Conservation (phyloP, 1,140 invertebrate species). For the Temnothorax curvispinosus region DNA sequence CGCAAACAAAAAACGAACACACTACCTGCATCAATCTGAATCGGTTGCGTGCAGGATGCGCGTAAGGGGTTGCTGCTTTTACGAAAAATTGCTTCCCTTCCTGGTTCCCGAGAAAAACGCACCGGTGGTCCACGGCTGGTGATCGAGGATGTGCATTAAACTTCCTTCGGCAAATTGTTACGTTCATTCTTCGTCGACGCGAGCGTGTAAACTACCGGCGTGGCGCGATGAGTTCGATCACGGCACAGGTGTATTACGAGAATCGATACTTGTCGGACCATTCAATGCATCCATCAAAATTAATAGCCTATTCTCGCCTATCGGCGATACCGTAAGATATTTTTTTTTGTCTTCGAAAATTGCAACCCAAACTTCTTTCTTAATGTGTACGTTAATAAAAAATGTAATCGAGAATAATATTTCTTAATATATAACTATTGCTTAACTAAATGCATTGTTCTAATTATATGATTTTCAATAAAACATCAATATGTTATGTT, state of each 20-base stretch:
- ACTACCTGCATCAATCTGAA: conserved; percentile 48
- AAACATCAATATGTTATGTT: neutral
- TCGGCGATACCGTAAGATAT: conserved; percentile 13
- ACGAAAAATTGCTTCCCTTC: conserved; percentile 56
- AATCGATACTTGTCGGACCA: conserved; percentile 59
- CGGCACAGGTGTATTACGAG: conserved; percentile 64
- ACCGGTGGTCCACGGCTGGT: conserved; percentile 19
- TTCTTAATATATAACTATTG: neutral
- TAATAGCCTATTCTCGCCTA: conserved; percentile 38
- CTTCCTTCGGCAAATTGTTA: conserved; percentile 63
- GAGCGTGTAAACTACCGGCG: conserved; percentile 53
- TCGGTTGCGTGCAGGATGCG: conserved; percentile 42
- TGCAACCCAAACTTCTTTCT: neutral
- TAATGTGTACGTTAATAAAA: neutral
- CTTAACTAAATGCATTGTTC: neutral
- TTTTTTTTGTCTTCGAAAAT: conserved; percentile 34
- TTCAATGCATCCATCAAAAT: conserved; percentile 47
- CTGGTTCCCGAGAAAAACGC: conserved; percentile 43
- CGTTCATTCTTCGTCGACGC: conserved; percentile 59
- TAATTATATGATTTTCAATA: neutral
- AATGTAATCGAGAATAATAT: neutral
- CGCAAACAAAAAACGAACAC: neutral
- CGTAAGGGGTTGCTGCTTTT: conserved; percentile 41
- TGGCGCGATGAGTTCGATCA: conserved; percentile 63
- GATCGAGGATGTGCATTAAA: conserved; percentile 38